Percentiles rank a stretch among this genome's conserved stretches.
phyloP scores from a whole-genome alignment of 2,888 invertebrate genomes.

The Geotrupes spiniger region DNA sequence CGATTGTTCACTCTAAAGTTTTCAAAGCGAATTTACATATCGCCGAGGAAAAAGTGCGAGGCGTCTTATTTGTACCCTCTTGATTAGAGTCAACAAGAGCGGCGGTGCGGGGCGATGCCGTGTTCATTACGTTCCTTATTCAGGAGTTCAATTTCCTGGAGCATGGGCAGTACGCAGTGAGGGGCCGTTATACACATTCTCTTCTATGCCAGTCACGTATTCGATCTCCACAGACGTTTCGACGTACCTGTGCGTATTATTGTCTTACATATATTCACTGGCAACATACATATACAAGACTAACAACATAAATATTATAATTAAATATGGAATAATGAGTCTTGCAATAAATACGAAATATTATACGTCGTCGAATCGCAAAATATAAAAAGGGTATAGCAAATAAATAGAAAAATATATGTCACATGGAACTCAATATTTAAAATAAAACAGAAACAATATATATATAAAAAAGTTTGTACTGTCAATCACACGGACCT shows the following conservation, averaged over 20 bases:
- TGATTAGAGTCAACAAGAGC: conserved; percentile 37
- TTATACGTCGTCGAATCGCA: too few species aligned
- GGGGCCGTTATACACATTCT: conserved; percentile 18
- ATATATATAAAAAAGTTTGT: too few species aligned
- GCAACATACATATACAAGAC: too few species aligned
- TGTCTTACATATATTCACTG: conserved; percentile 14
- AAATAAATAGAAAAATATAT: too few species aligned
- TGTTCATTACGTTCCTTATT: conserved; percentile 41
- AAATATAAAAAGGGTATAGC: too few species aligned
- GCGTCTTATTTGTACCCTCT: conserved; percentile 34
- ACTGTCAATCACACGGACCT: too few species aligned
- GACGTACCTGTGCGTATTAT: conserved; percentile 9
- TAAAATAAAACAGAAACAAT: too few species aligned
- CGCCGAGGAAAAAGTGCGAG: conserved; percentile 22
- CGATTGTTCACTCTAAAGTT: conserved; percentile 29
- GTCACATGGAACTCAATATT: too few species aligned
- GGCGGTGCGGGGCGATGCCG: conserved; percentile 23
- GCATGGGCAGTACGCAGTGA: conserved; percentile 29
- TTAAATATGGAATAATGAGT: too few species aligned
- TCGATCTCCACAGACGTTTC: conserved; percentile 24
- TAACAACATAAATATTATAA: too few species aligned
- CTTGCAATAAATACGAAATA: too few species aligned
- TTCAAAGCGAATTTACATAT: conserved; percentile 30
- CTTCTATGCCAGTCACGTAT: conserved; percentile 29
- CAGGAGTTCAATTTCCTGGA: conserved; percentile 41